Percentiles rank a stretch among this genome's conserved stretches.
These are phyloP conservation scores for Apis florea DNA, from an alignment of 1,140 invertebrate species.

Conservation along the genomic window DNA sequence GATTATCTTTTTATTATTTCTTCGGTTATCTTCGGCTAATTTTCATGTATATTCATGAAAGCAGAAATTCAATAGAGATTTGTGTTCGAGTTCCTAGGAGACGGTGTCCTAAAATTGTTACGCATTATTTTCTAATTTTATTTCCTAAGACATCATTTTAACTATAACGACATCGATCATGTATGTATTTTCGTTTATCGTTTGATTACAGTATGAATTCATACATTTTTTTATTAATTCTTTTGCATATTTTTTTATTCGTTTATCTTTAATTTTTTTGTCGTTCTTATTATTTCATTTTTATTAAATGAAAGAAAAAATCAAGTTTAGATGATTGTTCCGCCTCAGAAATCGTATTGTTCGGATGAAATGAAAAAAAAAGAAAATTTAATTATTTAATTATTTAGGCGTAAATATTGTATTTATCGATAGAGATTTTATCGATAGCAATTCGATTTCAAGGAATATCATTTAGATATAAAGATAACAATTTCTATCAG, in stretches of 20 bases:
- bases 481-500: constrained; percentile 12
- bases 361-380: background rate
- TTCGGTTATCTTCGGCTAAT: background rate
- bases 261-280: background rate
- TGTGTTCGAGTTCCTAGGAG: constrained; percentile 29
- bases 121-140: constrained; percentile 36
- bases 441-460: background rate
- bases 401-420: background rate
- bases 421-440: background rate
- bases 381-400: background rate
- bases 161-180: constrained; percentile 46
- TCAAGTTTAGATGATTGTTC: background rate
- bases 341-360: background rate
- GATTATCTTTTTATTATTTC: background rate
- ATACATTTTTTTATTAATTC: background rate
- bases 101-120: constrained; percentile 29
- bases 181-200: constrained; percentile 1
- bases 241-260: background rate
- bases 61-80: constrained; percentile 14
- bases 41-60: constrained; percentile 11
- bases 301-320: background rate
- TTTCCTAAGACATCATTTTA: constrained; percentile 44
- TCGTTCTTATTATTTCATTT: background rate
- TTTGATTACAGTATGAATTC: background rate
- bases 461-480: constrained; percentile 14